Evolutionary conservation across 2,797 vertebrate species (phyloP), one percentile per base, ranked within the genome.

Genomic region (Dendrocincla tyrannina): DNA sequence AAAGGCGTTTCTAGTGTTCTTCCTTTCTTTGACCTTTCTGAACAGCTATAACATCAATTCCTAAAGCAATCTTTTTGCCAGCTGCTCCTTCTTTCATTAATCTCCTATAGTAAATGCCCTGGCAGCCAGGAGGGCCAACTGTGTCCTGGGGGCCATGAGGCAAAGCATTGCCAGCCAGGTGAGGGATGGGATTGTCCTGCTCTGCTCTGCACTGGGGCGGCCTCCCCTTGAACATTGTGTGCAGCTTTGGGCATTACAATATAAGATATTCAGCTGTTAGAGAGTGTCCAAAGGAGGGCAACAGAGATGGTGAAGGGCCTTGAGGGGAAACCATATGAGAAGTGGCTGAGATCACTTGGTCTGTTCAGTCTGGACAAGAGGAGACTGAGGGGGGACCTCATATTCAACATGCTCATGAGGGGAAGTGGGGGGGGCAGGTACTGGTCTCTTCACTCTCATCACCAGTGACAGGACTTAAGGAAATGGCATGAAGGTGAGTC

Each of bases 151-250:
- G 13, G 1, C 5, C 28, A 39, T 39, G 28, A 52, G n/a, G 52
- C 39, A 17, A 30, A 39, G 53, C 30, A 33, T 27, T 16, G 1
- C 27, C 58, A 74, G 46, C 30, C 0, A 0, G 28, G 12, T 24
- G 39, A 33, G 30, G 47, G 20, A 47, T 20, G 25, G 24, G 25
- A 53, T 41, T 35, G 39, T 53, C 30, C 53, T 0, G 0, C 46
- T 41, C 33, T 74, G 20, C 53, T 52, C 46, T 67, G 60, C 30
- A 7, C 76, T 52, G 33, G 4, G 44, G 19, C 1, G 0, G 33
- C 37, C n/a, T 74, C 33, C 39, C 60, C 17, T 67, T 0, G 0
- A 52, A 33, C 20, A 2, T 33, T 33, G 20, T 2, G 17, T 1
- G 11, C 33, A 23, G 5, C 20, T 74, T 46, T 22, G 33, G 53